A percentile compares a stretch with the other conserved stretches of the same genome.
Evolutionary conservation across 2,888 invertebrate species (phyloP).

Genomic region (Drosophila histrio): DNA sequence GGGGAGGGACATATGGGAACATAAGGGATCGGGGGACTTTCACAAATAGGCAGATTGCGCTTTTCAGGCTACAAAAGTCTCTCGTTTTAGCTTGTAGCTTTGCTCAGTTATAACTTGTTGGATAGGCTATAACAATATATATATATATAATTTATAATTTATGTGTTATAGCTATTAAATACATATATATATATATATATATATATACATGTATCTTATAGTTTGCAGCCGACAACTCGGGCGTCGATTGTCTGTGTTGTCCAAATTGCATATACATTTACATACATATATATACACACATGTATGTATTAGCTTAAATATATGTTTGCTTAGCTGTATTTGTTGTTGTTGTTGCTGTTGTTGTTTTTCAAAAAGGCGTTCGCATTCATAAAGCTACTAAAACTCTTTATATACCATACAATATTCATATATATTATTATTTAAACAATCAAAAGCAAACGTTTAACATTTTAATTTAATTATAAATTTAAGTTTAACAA

Average conservation of each 20-base stretch:
- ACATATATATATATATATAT: conserved; percentile 9
- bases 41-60: conserved; percentile 13
- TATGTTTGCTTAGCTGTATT: conserved; percentile 30
- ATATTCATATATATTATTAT: conserved; percentile 8
- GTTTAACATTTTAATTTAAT: conserved; percentile 32
- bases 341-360: conserved; percentile 11
- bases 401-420: conserved; percentile 18
- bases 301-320: conserved; percentile 14
- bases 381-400: conserved; percentile 44
- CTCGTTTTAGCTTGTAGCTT: conserved; percentile 29
- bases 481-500: conserved; percentile 32
- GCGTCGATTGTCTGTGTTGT: conserved; percentile 60
- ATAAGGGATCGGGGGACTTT: neutral
- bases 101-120: conserved; percentile 20
- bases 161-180: conserved; percentile 20
- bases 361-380: conserved; percentile 35
- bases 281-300: neutral
- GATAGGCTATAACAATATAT: conserved; percentile 46
- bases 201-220: conserved; percentile 20
- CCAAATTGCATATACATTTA: neutral
- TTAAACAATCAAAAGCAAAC: conserved; percentile 49
- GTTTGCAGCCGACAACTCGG: conserved; percentile 40
- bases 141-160: conserved; percentile 18
- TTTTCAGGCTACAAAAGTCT: conserved; percentile 25
- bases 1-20: too few species aligned